Base-by-base conservation (phyloP, 2,113 vertebrate genomes). In the Tympanuchus pallidicinctus region DNA sequence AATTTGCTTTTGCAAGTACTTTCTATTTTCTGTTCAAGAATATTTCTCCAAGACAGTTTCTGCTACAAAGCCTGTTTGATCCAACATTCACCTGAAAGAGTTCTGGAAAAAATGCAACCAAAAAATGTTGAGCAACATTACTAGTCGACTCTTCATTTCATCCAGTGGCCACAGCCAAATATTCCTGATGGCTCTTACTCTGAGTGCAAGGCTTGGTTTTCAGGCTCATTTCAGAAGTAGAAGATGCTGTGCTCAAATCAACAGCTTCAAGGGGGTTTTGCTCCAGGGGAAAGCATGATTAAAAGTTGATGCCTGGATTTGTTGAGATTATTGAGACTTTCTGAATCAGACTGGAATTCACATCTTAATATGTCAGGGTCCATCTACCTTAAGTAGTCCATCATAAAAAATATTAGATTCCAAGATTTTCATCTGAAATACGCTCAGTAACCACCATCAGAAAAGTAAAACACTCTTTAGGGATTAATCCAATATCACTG, bases 311-410 rank as follows among this genome's bases (percentile, higher is more conserved):
- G 48, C 86, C 83, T 92, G 89, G 76, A 90, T 85, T 79, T 93
- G 48, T 82, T 74, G 70, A 66, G 81, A 5, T 90, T 92, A 89
- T 57, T 18, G 4, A 82, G 48, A 84, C 25, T 57, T 86, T 92
- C 65, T 63, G 50, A 66, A 40, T 38, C 70, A 75, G 43, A 79
- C 61, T 60, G 78, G 52, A 93, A 86, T 40, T 94, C 74, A 82
- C 34, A 73, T 82, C 73, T 84, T 84, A 86, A 75, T 94, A 42
- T 69, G 80, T 86, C 70, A 93, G 74, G 92, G 93, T 83, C 96
- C 88, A 90, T 94, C 82, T 96, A 61, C 47, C 52, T 94, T 82
- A 81, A 95, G 93, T 61, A 94, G 70, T 38, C 92, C 77, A 52
- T 92, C 63, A 82, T 94, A 89, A n/a, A n/a, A 94, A 86, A 90